Evolutionary conservation across 2,888 invertebrate genomes (phyloP), one percentile per base, ranked within the genome.

Genomic region (Coronaproctus castanopsis): DNA sequence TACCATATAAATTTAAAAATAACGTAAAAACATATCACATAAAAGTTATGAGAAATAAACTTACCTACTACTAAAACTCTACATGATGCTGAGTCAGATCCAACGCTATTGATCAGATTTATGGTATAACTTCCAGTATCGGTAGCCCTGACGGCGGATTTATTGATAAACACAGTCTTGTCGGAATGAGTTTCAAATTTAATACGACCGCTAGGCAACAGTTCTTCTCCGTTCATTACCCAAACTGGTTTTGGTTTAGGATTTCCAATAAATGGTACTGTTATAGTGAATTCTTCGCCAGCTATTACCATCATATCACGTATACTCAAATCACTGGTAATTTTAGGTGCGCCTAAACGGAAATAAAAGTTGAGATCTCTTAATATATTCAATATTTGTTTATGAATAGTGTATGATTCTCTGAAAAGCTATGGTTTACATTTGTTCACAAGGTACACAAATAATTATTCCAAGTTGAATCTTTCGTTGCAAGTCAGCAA

Each of bases 101-200:
- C 97, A 67, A 89, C 88, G 64, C 79, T 80, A 73, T 97, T 97
- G 14, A 83, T 79, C 65, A 98, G 77, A 68, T 86, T 85, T 55
- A 98, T 86, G 1, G 87, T 86, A 71, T 98, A 99, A 5, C 83
- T 85, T 54, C 98, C 98, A 21, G 89, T 85, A 71, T 99, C 98
- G 0, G 82, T 80, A n/a, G 67, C 62, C 54, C 95, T 80, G 72
- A 91, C 88, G 0, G 95, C 93, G 57, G 79, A 82, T 67, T 87
- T 87, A 72, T 95, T 95, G 61, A 78, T 74, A 74, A 83, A 90
- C n/a, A 87, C 79, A 0, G 92, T 89, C 63, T 83, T 77, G 20
- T 80, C 79, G 57, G 87, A 84, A 23, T 79, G 82, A 0, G 88
- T 88, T 60, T 91, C 88, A 71, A 93, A 87, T 67, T 85, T 86